These are phyloP conservation scores for Cydia fagiglandana DNA, from an alignment of 1,140 invertebrate genomes.

Conservation along the genomic window DNA sequence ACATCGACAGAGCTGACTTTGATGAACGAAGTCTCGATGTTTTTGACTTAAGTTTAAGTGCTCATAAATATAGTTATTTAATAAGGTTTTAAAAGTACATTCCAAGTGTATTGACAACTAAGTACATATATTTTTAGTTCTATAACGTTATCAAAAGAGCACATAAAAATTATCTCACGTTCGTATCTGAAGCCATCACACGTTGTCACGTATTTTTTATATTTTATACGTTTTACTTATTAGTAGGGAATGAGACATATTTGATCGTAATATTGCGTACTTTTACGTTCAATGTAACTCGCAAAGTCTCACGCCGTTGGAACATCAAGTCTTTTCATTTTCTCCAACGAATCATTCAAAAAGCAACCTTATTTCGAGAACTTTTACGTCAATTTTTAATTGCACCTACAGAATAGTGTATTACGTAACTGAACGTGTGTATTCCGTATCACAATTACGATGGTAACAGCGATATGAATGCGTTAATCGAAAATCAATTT, in stretches of 20 bases:
- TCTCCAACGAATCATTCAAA: not conserved
- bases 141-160: not conserved
- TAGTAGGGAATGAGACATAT: not conserved
- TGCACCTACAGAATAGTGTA: not conserved
- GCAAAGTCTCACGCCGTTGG: conserved; percentile 3
- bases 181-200: not conserved
- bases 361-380: not conserved
- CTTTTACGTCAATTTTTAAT: not conserved
- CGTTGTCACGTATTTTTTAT: not conserved
- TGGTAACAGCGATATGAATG: conserved; percentile 34
- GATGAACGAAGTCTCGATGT: too few species aligned
- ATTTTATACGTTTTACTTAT: not conserved
- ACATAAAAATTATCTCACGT: conserved; percentile 1
- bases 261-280: conserved; percentile 9
- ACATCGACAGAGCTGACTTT: too few species aligned
- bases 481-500: conserved; percentile 41
- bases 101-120: too few species aligned
- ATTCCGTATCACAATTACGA: conserved; percentile 25
- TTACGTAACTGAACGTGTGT: conserved; percentile 29
- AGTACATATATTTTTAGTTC: not conserved
- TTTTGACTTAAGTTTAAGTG: too few species aligned
- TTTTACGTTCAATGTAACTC: not conserved
- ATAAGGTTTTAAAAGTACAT: too few species aligned
- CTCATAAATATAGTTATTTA: too few species aligned
- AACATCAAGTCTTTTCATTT: conserved; percentile 2